Conservation (phyloP, 2,888 invertebrate genomes). For the Heteropelma amictum region DNA sequence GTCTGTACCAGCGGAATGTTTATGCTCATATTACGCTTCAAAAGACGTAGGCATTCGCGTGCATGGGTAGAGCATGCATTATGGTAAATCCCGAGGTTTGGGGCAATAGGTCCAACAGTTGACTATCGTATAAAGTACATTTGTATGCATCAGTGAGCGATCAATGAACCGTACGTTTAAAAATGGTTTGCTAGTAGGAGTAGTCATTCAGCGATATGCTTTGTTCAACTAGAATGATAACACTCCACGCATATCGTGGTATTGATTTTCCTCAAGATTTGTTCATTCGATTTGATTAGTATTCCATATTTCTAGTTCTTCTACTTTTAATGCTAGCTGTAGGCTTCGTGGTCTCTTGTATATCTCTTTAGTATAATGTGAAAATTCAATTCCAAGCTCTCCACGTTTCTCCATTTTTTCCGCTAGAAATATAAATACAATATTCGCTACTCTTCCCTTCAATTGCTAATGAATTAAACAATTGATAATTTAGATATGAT, state of each 20-base stretch:
- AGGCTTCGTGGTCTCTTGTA: too few relatives aligned
- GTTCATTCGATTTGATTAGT: neutral
- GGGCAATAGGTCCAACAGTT: neutral
- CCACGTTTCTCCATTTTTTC: too few relatives aligned
- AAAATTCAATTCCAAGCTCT: too few relatives aligned
- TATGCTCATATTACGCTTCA: conserved; percentile 36
- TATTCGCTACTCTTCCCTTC: too few relatives aligned
- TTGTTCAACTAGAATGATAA: neutral
- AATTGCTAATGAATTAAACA: neutral
- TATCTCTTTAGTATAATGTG: too few relatives aligned
- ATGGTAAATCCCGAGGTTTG: conserved; percentile 29
- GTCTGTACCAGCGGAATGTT: conserved; percentile 15
- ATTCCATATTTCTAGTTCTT: neutral
- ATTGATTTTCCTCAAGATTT: neutral
- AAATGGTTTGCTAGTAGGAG: conserved; percentile 6
- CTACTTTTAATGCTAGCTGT: too few relatives aligned
- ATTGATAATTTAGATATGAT: conserved; percentile 10
- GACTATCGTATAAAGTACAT: conserved; percentile 22
- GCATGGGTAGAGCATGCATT: conserved; percentile 3
- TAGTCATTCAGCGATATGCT: conserved; percentile 13
- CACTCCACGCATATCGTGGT: neutral
- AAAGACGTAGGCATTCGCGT: conserved; percentile 15
- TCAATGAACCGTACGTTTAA: conserved; percentile 27
- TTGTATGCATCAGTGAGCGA: conserved; percentile 24
- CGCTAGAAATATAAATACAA: too few relatives aligned